Percentiles rank a stretch among this genome's conserved stretches.
These are phyloP conservation scores for Drosophila ogumai DNA, from an alignment of 1,140 invertebrate genomes.

Conservation along the genomic window DNA sequence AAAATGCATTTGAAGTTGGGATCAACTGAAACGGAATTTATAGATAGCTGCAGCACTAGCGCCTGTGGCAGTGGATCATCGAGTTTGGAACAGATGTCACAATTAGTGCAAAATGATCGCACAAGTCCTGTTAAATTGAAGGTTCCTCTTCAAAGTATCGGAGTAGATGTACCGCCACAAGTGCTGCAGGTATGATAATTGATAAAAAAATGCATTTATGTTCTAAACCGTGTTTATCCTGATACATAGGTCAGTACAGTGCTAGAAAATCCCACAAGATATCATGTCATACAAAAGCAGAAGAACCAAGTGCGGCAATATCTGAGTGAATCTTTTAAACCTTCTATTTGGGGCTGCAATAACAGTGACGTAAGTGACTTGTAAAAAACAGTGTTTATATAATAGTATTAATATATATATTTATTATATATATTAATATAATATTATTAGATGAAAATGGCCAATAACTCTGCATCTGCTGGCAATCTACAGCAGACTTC, in stretches of 20 bases:
- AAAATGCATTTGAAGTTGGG: conserved; percentile 53
- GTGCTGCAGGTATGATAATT: conserved; percentile 89
- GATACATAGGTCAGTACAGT: conserved; percentile 90
- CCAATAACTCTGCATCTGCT: conserved; percentile 46
- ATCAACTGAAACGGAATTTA: conserved; percentile 42
- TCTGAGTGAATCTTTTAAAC: conserved; percentile 91
- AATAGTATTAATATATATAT: background rate
- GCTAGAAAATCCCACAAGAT: conserved; percentile 95
- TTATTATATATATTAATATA: background rate
- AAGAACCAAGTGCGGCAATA: conserved; percentile 95
- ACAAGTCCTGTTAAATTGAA: conserved; percentile 86
- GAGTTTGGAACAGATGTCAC: conserved; percentile 59
- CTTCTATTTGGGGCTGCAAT: conserved; percentile 74
- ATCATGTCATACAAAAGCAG: conserved; percentile 96
- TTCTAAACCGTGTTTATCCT: background rate
- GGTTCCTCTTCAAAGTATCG: conserved; percentile 87
- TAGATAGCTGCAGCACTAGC: conserved; percentile 51
- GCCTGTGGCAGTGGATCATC: conserved; percentile 50
- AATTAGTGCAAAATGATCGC: conserved; percentile 46
- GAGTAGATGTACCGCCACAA: conserved; percentile 91
- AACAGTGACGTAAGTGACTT: conserved; percentile 48
- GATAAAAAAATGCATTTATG: background rate
- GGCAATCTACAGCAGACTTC: conserved; percentile 53
- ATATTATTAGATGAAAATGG: conserved; percentile 35
- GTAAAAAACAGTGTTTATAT: background rate